Base-by-base conservation (phyloP, 2,888 invertebrate genomes). In the Myathropa florea region DNA sequence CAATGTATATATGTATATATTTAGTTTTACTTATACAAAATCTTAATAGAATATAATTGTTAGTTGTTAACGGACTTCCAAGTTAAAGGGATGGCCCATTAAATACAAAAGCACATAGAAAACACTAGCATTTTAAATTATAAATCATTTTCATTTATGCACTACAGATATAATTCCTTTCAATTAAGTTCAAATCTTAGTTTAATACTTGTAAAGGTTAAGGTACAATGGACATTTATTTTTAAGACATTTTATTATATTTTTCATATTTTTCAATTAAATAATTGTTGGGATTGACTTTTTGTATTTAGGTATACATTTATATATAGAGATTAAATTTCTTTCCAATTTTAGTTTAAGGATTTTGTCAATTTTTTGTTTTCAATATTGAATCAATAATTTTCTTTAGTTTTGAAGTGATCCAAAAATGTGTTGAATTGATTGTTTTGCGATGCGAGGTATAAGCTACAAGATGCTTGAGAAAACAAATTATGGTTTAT, bases 181-280 rank as follows among this genome's bases (percentile, higher is more conserved):
- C 23, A 23, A 55, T 23, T 68, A 55, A 39, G 21, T 71, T 72
- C 3, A 53, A 72, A 59, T 63, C 28, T 67, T 73, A 73, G 12
- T 76, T 28, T 73, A 76, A 85, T 85, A 77, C 70, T 77, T 70
- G 80, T 81, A 68, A 65, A 78, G 81, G 73, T 85, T 85, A 78
- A 85, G 85, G 85, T 85, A 85, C 85, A 81, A 78, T 85, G 85
- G 85, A 85, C 85, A 85, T 85, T 81, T 81, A 85, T 24, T 76
- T 81, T 3, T 79, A 63, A 72, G 23, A 67, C 30, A 60, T 57
- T 39, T 23, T 23, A 55, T 18, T 39, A 28, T 12, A 28, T 26
- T 18, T 24, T 57, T 10, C 3, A 57, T 57, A 14, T 24, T 24
- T 9, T 4, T 24, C 9, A 7, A 6, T 55, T 23, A 65, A 65